Conservation (phyloP, 2,888 invertebrate species). For the Rutpela maculata region DNA sequence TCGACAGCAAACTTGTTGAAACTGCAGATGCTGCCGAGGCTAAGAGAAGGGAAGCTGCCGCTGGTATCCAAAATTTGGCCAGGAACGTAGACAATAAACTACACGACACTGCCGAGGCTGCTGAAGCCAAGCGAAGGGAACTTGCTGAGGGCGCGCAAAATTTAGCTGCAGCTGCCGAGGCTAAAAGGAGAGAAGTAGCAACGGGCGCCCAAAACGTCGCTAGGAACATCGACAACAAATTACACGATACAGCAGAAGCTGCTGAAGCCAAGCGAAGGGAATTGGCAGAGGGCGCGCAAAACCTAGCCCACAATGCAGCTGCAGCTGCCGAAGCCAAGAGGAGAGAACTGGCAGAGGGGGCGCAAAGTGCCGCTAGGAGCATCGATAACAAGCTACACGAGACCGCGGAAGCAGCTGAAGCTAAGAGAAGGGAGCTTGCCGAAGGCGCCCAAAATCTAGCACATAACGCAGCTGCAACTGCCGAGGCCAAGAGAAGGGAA, state of each 20-base stretch:
- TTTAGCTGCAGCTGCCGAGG: neutral
- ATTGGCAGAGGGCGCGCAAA: constrained; percentile 43
- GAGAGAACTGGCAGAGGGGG: constrained; percentile 31
- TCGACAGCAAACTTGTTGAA: constrained; percentile 67
- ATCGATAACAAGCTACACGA: constrained; percentile 50
- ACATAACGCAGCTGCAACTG: constrained; percentile 19
- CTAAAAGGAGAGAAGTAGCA: neutral
- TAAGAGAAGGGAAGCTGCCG: constrained; percentile 8
- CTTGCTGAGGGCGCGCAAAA: constrained; percentile 24
- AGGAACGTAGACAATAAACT: constrained; percentile 53
- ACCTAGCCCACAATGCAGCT: constrained; percentile 35
- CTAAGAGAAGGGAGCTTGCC: constrained; percentile 45
- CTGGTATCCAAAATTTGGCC: constrained; percentile 49
- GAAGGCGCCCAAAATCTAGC: constrained; percentile 44
- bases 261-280: constrained; percentile 52
- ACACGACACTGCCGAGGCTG: constrained; percentile 54
- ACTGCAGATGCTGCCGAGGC: constrained; percentile 47
- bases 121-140: constrained; percentile 31
- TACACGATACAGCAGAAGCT: constrained; percentile 52
- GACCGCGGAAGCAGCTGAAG: constrained; percentile 52
- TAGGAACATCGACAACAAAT: constrained; percentile 34
- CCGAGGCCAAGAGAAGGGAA: neutral
- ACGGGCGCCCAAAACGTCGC: constrained; percentile 50
- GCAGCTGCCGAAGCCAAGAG: neutral
- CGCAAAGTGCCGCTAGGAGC: constrained; percentile 45